These are phyloP conservation scores for Cephus nigrinus DNA, from an alignment of 2,888 invertebrate genomes.

Conservation along the genomic window DNA sequence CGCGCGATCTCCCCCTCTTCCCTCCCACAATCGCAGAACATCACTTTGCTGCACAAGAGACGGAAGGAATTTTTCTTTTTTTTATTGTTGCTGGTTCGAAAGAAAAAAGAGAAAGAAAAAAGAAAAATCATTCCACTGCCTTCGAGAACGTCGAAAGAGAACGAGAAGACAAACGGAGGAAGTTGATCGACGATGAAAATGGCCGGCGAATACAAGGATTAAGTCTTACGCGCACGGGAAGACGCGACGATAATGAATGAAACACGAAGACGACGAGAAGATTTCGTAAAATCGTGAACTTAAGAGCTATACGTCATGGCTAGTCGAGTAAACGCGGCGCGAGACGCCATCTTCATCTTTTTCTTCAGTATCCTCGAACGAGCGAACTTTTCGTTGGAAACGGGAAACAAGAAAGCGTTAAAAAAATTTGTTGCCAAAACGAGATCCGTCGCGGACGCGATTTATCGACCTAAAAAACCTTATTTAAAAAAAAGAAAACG, in stretches of 20 bases:
- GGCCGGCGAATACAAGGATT: neutral
- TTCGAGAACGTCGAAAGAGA: neutral
- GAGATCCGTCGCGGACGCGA: neutral
- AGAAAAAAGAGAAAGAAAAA: neutral
- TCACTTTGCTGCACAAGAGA: neutral
- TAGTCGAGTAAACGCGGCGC: neutral
- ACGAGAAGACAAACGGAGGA: neutral
- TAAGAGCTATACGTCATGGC: conserved; percentile 15
- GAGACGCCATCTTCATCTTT: neutral
- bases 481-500: neutral
- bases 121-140: neutral
- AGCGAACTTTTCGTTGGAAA: neutral
- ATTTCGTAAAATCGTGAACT: neutral
- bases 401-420: neutral
- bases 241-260: neutral
- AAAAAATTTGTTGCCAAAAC: neutral
- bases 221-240: neutral
- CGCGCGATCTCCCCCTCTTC: neutral
- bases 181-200: neutral
- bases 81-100: neutral
- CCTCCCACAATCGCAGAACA: neutral
- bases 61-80: neutral
- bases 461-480: neutral
- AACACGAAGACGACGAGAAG: neutral
- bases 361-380: neutral